Evolutionary conservation across 2,888 invertebrate species (phyloP).

Genomic region (Hedya salicella): DNA sequence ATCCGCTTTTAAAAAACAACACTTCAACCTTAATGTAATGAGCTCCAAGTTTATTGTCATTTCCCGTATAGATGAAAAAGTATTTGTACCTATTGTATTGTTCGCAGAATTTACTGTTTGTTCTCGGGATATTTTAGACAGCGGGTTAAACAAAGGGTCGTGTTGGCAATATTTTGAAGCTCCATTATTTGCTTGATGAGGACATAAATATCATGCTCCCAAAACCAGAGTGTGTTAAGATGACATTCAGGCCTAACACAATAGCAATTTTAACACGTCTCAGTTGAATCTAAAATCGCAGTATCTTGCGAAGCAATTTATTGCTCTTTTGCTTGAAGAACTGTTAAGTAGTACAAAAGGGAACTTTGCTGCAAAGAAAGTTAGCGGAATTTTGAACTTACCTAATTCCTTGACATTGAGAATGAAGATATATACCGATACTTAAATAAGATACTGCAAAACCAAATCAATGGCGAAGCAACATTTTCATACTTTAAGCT

Average conservation of each 20-base stretch:
- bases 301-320: background rate
- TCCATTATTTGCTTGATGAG: constrained; percentile 31
- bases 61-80: no score
- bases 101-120: constrained; percentile 14
- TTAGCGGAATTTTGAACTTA: constrained; percentile 11
- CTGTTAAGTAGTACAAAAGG: constrained; percentile 11
- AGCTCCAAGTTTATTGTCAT: background rate
- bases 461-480: no score
- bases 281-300: background rate
- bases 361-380: constrained; percentile 11
- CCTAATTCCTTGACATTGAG: background rate
- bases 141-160: constrained; percentile 30
- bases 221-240: background rate
- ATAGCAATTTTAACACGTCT: background rate
- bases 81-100: background rate
- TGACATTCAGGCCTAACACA: background rate
- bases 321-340: constrained; percentile 6
- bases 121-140: constrained; percentile 17
- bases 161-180: constrained; percentile 34
- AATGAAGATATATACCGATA: background rate
- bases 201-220: constrained; percentile 10
- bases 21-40: background rate
- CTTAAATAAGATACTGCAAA: no score
- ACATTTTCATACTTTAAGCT: no score
- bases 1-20: background rate